phyloP scores from a whole-genome alignment of 2,797 vertebrate genomes.

The Siniperca scherzeri region DNA sequence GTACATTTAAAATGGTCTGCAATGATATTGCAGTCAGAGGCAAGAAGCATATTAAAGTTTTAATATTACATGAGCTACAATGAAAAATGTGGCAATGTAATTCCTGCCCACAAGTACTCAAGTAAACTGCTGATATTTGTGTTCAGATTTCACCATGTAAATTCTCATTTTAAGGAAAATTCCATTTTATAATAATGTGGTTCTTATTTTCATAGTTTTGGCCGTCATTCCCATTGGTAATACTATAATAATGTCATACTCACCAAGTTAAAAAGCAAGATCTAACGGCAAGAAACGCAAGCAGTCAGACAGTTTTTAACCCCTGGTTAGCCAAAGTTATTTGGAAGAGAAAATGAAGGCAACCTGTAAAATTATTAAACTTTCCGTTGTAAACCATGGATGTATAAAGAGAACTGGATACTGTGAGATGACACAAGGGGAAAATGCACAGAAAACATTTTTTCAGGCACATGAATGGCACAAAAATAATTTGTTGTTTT shows the following conservation, averaged over 20 bases:
- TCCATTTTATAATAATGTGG: background rate
- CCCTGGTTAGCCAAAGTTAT: no score
- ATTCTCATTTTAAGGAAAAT: background rate
- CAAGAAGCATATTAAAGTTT: conserved; percentile 43
- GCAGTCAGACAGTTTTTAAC: conserved; percentile 4
- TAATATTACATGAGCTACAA: conserved; percentile 49
- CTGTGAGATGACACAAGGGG: background rate
- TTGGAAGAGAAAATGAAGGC: background rate
- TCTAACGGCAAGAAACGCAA: background rate
- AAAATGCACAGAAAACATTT: no score
- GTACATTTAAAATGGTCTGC: conserved; percentile 4
- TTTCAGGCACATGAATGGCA: background rate
- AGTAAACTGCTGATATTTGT: background rate
- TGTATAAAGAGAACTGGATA: background rate
- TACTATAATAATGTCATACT: background rate
- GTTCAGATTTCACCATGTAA: background rate
- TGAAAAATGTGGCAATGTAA: conserved; percentile 7
- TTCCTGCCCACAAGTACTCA: background rate
- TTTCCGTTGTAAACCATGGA: background rate
- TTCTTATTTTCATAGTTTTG: background rate
- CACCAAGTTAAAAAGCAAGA: background rate
- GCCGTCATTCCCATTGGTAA: background rate
- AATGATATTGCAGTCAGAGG: background rate
- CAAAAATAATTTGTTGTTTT: background rate
- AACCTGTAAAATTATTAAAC: background rate